phyloP scores from a whole-genome alignment of 2,888 invertebrate genomes.

The Ametastegia equiseti region DNA sequence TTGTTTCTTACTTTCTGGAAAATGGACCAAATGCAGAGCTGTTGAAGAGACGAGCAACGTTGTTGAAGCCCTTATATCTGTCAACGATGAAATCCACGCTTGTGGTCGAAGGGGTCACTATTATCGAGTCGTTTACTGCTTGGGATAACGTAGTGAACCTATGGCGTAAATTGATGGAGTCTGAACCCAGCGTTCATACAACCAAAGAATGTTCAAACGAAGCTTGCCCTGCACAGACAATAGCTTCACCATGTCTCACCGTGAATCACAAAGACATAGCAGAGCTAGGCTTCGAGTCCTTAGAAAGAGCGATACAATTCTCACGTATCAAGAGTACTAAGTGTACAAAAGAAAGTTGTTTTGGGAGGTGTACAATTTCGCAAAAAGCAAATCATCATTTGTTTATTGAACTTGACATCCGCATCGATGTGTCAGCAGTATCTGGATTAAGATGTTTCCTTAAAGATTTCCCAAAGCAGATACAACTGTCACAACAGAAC shows the following conservation, averaged over 20 bases:
- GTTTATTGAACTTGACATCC: not conserved
- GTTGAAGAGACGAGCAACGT: not conserved
- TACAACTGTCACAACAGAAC: not conserved
- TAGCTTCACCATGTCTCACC: not conserved
- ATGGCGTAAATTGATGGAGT: not conserved
- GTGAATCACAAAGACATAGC: not conserved
- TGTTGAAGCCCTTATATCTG: not conserved
- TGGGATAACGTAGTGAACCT: not conserved
- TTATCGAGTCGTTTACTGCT: not conserved
- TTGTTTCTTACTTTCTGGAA: not conserved
- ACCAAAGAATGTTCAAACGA: not conserved
- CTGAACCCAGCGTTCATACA: not conserved
- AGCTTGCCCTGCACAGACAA: not conserved
- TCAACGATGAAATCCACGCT: not conserved
- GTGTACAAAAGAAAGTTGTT: not conserved
- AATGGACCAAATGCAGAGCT: not conserved
- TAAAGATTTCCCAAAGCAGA: not conserved
- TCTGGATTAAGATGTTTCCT: not conserved
- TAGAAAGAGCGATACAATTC: not conserved
- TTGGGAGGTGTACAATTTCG: not conserved
- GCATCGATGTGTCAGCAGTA: not conserved
- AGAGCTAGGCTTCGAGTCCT: not conserved
- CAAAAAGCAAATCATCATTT: not conserved
- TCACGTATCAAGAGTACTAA: not conserved
- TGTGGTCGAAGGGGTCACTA: not conserved